Base-by-base conservation (phyloP, 1,140 invertebrate species). In the Heliothis virescens region DNA sequence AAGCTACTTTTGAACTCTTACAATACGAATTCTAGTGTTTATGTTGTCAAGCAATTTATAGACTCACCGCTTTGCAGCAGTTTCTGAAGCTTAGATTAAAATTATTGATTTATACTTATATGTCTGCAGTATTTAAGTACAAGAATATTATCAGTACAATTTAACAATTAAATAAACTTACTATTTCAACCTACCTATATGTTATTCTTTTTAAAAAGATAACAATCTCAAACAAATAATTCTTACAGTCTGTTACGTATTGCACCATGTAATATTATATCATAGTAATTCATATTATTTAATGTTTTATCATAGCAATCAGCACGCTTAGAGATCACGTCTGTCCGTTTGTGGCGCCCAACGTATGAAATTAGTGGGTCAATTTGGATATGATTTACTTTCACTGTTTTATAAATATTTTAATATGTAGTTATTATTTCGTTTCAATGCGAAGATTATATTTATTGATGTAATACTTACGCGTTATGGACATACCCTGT, bases 171-270 rank as follows among this genome's bases (percentile, higher is more conserved):
- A 9, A 41, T 41, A 9, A 7, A 5, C 13, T 16, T 13, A n/a
- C 4, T 57, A 57, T 18, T 18, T 57, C 0, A 5, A 57, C 55
- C 55, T 10, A 18, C 0, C 10, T 7, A 57, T 3, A 18, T 11
- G 16, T 18, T 18, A 55, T 55, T 18, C 9, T 18, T 18, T 21
- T 57, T 62, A 62, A 11, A 21, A 60, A 12, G 26, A 26, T 62
- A 29, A 7, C 26, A 62, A 62, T 1, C 29, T 16, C n/a, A 16
- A 41, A 63, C 11, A 63, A 29, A 63, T 57, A 34, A 41, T 10
- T 41, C 5, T 34, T 41, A 11, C 26, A 34, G n/a, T 63, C 60
- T 63, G 29, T 63, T 63, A 63, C 60, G 34, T 63, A 63, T 41
- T n/a, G 5, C 15, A 16, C 3, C 4, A 10, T 63, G 60, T 63